Evolutionary conservation across 2,797 vertebrate species (phyloP), one percentile per base, ranked within the genome.

Genomic region (Paratrypauchen microcephalus): DNA sequence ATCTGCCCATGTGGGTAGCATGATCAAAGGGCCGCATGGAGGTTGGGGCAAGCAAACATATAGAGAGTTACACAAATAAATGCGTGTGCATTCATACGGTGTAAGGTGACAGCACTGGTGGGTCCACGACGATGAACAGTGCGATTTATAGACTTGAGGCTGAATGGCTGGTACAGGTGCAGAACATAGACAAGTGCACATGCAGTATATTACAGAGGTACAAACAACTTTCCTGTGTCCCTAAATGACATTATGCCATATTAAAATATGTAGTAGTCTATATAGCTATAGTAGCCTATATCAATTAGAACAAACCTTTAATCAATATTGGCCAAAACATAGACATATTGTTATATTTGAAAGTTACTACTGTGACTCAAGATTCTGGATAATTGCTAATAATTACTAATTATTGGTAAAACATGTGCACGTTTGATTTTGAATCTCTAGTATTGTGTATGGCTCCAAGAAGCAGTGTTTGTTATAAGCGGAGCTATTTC

Each of bases 131-230:
- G 3, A 0, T 30, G 26, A 30, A 50, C 16, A 11, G 69, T 50
- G 80, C 72, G 85, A 90, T 91, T 92, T 90, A 92, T 88, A 63
- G 85, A 85, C 82, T 76, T 68, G 48, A 69, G 73, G 71, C 66
- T 83, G 88, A 84, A 80, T 54, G 82, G 78, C 77, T 81, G 80
- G 70, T 90, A 83, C 90, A 90, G 88, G 89, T 92, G 90, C 82
- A 87, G 70, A 78, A 54, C 73, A 47, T 76, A 83, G 88, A 88
- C 88, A 90, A 89, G 86, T 89, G 84, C 82, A 83, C 77, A 64
- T 68, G 85, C 80, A 78, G 79, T 89, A 87, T 87, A 88, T 90
- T 86, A 89, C 78, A 0, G 63, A 71, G 83, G 81, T 82, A 83
- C 87, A 81, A 86, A 89, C 86, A 87, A 78, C 83, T 83, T 84